Conservation (phyloP, 2,888 invertebrate species). For the Unio delphinus region DNA sequence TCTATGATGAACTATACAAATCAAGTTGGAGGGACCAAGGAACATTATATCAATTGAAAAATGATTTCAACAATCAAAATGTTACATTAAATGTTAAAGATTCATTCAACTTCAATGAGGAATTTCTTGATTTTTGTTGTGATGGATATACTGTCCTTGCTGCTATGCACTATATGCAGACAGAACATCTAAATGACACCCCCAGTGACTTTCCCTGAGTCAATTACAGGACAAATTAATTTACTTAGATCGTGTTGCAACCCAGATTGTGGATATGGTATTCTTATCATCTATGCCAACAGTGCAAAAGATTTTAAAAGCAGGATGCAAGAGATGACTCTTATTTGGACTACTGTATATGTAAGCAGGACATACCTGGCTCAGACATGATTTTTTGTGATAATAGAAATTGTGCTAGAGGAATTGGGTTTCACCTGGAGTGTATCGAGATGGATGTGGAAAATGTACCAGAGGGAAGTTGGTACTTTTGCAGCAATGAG, state of each 20-base stretch:
- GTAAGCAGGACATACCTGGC: slow-evolving; percentile 9
- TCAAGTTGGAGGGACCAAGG: slow-evolving; percentile 17
- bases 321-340: not conserved
- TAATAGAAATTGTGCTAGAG: slow-evolving; percentile 15
- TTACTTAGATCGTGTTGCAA: slow-evolving; percentile 6
- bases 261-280: slow-evolving; percentile 15
- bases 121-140: slow-evolving; percentile 21
- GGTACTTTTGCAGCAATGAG: slow-evolving; percentile 11
- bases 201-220: slow-evolving; percentile 7
- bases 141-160: slow-evolving; percentile 16
- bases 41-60: slow-evolving; percentile 24
- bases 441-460: slow-evolving; percentile 16
- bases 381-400: slow-evolving; percentile 15
- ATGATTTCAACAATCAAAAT: slow-evolving; percentile 23
- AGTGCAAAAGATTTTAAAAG: slow-evolving; percentile 6
- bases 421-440: slow-evolving; percentile 20
- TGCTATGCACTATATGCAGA: slow-evolving; percentile 14
- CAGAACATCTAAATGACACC: not conserved
- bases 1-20: slow-evolving; percentile 18
- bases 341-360: slow-evolving; percentile 8
- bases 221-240: slow-evolving; percentile 3
- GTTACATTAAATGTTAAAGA: slow-evolving; percentile 27
- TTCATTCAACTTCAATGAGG: slow-evolving; percentile 20
- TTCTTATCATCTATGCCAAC: slow-evolving; percentile 10
- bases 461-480: slow-evolving; percentile 18